These are phyloP conservation scores for Disparrhopalites patrizii DNA, from an alignment of 2,888 invertebrate genomes.

Conservation along the genomic window DNA sequence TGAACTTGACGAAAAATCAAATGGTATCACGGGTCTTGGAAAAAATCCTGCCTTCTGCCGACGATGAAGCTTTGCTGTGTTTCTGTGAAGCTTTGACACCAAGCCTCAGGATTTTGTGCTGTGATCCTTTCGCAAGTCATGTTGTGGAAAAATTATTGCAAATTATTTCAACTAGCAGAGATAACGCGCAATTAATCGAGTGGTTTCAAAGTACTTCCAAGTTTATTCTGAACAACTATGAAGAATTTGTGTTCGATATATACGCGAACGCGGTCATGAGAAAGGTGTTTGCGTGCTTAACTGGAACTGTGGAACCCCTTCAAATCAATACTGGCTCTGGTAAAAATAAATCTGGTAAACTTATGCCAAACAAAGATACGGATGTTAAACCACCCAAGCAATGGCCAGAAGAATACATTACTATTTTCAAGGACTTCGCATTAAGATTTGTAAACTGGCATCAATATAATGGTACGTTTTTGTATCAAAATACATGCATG, in stretches of 20 bases:
- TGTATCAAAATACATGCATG: background rate
- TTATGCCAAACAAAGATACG: conserved; percentile 51
- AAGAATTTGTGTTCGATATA: conserved; percentile 74
- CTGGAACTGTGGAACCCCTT: conserved; percentile 58
- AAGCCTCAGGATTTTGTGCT: conserved; percentile 66
- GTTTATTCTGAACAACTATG: conserved; percentile 76
- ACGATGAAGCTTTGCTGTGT: conserved; percentile 60
- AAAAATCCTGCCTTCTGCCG: conserved; percentile 56
- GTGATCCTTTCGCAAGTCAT: conserved; percentile 74
- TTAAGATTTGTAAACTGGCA: conserved; percentile 66
- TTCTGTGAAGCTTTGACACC: conserved; percentile 62
- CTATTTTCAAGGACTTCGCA: conserved; percentile 62
- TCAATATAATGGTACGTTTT: conserved; percentile 58
- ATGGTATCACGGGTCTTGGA: conserved; percentile 74
- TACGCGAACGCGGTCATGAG: conserved; percentile 74
- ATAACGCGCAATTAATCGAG: conserved; percentile 56
- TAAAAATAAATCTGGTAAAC: background rate
- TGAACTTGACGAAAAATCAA: conserved; percentile 72
- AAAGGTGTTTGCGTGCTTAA: conserved; percentile 65
- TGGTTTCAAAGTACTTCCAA: conserved; percentile 68
- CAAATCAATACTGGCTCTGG: background rate
- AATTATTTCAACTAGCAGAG: conserved; percentile 49
- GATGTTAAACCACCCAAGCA: conserved; percentile 32
- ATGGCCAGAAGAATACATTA: conserved; percentile 60
- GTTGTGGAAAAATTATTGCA: conserved; percentile 67